Base-by-base conservation (phyloP, 2,888 invertebrate species). In the Molorchus minor region DNA sequence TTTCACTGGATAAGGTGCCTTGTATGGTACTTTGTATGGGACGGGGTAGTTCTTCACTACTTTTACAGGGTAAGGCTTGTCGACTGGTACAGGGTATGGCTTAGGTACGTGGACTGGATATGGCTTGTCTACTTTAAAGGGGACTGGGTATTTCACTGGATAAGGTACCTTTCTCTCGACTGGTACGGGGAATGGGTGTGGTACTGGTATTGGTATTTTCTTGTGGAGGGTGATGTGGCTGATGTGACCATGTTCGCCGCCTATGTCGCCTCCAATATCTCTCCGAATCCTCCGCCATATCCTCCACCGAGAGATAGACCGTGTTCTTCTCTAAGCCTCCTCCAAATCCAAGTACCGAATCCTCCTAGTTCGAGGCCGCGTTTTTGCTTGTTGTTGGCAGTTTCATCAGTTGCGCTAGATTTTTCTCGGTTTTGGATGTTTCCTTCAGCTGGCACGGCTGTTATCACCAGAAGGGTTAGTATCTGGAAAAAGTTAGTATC, bases 111-210 rank as follows among this genome's bases (percentile, higher is more conserved):
- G 85, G 13, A 87, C 86, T 55, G 87, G 85, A 81, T 86, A 87
- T 43, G 87, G 87, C 80, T 83, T 85, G 81, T 83, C 85, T 52
- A 84, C 80, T 15, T 82, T 82, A 0, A 85, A 82, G 1, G 84
- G 71, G 25, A 85, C 81, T 40, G 86, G 81, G 66, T 82, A 85
- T 45, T 84, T 84, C 0, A 79, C 78, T 16, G 76, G 74, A 51
- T 86, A 86, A 64, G 88, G 89, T 61, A 90, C 86, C 76, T 85
- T 87, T 83, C 88, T 91, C 79, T 89, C 89, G n/a, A 80, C 71
- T 16, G 82, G 83, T 2, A 90, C 90, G 43, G 91, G 90, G 25
- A 67, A 67, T 0, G 71, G 71, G 78, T 90, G 62, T 66, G 84
- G 84, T 55, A 82, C 81, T 21, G 81, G 86, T 64, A 84, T 81